Conservation (phyloP, 2,113 vertebrate genomes). For the Cettia cetti region DNA sequence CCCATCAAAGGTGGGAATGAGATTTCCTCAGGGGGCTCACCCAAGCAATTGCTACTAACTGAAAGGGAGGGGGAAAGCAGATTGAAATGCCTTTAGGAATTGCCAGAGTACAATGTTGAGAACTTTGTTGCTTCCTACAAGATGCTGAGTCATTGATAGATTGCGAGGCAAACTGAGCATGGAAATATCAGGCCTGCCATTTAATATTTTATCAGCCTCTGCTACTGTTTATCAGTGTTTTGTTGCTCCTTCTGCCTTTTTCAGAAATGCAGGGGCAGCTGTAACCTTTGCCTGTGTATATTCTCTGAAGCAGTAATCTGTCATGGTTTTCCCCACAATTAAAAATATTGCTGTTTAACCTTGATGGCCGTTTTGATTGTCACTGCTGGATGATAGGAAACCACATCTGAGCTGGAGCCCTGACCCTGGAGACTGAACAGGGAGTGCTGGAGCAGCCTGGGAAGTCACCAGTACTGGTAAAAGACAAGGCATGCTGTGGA, state of each 20-base stretch:
- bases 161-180: not conserved
- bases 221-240: not conserved
- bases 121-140: not conserved
- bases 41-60: not conserved
- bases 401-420: not conserved
- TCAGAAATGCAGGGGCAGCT: not conserved
- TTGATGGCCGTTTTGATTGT: not conserved
- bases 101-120: not conserved
- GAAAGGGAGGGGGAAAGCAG: not conserved
- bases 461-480: not conserved
- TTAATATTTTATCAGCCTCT: not conserved
- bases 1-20: not conserved
- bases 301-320: not conserved
- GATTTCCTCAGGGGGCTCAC: not conserved
- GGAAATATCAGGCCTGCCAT: not conserved
- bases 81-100: not conserved
- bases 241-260: not conserved
- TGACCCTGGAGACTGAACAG: not conserved
- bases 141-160: not conserved
- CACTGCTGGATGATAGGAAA: not conserved
- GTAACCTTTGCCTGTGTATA: constrained; percentile 1
- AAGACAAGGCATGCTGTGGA: not conserved
- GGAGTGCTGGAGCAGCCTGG: not conserved
- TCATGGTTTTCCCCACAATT: not conserved
- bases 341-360: not conserved